phyloP scores from a whole-genome alignment of 2,797 vertebrate species.

The Ispidina lecontei region DNA sequence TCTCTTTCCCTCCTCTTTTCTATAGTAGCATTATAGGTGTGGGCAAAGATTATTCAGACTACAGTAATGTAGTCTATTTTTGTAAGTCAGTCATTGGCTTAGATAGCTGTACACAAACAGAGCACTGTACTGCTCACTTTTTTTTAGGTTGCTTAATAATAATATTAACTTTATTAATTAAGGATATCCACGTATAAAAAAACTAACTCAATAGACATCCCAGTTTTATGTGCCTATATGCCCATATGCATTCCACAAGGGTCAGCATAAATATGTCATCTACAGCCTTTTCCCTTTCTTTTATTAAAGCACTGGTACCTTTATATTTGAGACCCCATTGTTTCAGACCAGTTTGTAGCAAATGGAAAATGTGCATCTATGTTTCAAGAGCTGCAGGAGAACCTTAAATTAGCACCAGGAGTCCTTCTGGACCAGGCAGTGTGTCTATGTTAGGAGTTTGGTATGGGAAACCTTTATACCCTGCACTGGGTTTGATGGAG shows the following conservation, averaged over 20 bases:
- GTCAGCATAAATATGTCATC: neutral
- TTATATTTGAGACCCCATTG: neutral
- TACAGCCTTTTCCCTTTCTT: neutral
- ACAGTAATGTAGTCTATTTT: neutral
- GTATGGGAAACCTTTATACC: neutral
- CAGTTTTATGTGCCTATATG: neutral
- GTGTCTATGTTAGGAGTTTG: neutral
- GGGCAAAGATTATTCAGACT: neutral
- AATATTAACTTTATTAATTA: neutral
- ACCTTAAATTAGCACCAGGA: neutral
- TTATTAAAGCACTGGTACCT: neutral
- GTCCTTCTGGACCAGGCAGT: neutral
- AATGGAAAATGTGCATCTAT: neutral
- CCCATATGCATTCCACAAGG: neutral
- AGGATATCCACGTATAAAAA: neutral
- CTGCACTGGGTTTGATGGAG: neutral
- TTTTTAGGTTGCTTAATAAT: neutral
- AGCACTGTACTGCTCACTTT: neutral
- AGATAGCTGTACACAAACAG: neutral
- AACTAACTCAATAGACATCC: neutral
- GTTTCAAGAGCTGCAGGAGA: neutral
- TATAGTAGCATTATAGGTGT: neutral
- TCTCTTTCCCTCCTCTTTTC: neutral
- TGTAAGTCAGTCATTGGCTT: neutral
- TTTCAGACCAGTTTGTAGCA: neutral